Evolutionary conservation across 2,797 vertebrate species (phyloP).

Genomic region (Chelon auratus): DNA sequence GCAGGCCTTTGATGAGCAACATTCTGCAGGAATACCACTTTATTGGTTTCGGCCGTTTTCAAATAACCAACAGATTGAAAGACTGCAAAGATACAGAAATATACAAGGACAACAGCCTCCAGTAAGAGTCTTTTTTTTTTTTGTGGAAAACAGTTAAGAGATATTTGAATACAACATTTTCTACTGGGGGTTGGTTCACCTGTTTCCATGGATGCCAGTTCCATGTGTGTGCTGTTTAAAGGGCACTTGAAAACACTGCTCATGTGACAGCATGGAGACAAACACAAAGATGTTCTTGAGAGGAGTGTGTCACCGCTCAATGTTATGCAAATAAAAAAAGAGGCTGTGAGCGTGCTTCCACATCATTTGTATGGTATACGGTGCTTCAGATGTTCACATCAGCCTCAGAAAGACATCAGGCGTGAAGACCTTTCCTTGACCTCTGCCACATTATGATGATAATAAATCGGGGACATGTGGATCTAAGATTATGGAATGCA

Average conservation of each 20-base stretch:
- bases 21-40: background rate
- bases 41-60: constrained; percentile 9
- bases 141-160: constrained; percentile 24
- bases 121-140: constrained; percentile 7
- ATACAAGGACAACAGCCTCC: constrained; percentile 4
- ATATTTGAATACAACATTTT: constrained; percentile 41
- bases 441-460: constrained; percentile 10
- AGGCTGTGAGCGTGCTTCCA: constrained; percentile 5
- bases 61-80: constrained; percentile 2
- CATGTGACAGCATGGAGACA: constrained; percentile 34
- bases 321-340: constrained; percentile 47
- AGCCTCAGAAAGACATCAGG: constrained; percentile 24
- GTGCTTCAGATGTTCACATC: constrained; percentile 24
- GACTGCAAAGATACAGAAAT: background rate
- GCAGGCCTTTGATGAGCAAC: background rate
- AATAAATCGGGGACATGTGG: constrained; percentile 12
- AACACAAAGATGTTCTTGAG: constrained; percentile 27
- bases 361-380: constrained; percentile 24
- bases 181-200: constrained; percentile 36
- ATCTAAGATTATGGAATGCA: constrained; percentile 8
- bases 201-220: constrained; percentile 65
- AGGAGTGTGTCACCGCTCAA: constrained; percentile 25
- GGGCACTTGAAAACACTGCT: constrained; percentile 36
- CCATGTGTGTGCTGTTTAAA: constrained; percentile 42
- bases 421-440: constrained; percentile 36